Conservation (phyloP, 1,140 invertebrate species). For the Euwallacea similis region DNA sequence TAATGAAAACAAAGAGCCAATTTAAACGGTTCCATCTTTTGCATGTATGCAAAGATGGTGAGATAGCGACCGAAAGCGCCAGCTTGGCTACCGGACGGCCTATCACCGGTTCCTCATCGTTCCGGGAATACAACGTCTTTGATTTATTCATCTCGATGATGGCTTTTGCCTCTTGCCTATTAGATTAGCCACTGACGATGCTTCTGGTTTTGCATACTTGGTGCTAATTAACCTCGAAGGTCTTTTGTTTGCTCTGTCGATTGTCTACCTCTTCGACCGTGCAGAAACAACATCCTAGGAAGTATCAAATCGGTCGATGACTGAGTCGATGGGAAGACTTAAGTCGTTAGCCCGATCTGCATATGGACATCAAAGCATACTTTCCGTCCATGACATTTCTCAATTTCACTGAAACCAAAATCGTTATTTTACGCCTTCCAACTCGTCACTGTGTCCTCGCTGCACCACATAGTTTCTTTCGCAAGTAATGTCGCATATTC, state of each 20-base stretch:
- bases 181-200: constrained; percentile 2
- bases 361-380: too few species aligned
- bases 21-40: constrained; percentile 47
- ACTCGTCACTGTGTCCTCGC: too few species aligned
- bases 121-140: constrained; percentile 43
- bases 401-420: too few species aligned
- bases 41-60: constrained; percentile 40
- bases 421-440: too few species aligned
- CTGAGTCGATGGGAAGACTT: too few species aligned
- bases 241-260: not conserved
- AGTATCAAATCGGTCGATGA: too few species aligned
- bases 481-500: too few species aligned
- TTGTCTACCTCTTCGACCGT: not conserved
- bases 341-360: too few species aligned
- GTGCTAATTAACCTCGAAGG: constrained; percentile 13
- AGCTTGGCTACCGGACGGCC: constrained; percentile 40
- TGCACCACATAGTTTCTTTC: too few species aligned
- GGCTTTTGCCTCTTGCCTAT: constrained; percentile 9
- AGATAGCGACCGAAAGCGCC: constrained; percentile 39
- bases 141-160: constrained; percentile 48
- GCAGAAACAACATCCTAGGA: too few species aligned
- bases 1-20: constrained; percentile 48
- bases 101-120: constrained; percentile 43
- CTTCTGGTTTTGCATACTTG: constrained; percentile 22
- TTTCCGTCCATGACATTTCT: too few species aligned